These are phyloP conservation scores for Cybosia mesomella DNA, from an alignment of 2,888 invertebrate genomes.

Conservation along the genomic window DNA sequence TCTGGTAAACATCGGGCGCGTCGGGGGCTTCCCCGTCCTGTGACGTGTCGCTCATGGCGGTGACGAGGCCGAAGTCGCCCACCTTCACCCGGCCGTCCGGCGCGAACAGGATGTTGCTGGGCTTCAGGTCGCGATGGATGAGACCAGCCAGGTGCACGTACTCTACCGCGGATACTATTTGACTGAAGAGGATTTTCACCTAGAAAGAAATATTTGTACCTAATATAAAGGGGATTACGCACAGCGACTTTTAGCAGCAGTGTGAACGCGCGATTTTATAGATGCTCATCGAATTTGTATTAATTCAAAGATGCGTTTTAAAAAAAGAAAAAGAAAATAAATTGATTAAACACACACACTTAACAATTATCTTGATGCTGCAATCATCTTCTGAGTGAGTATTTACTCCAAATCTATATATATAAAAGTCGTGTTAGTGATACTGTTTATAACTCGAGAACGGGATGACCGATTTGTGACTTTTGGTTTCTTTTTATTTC, in stretches of 20 bases:
- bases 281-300: too few relatives aligned
- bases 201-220: conserved; percentile 42
- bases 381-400: too few relatives aligned
- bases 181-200: conserved; percentile 92
- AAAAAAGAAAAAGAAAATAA: too few relatives aligned
- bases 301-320: too few relatives aligned
- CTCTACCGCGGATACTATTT: conserved; percentile 97
- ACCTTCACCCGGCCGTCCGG: conserved; percentile 96
- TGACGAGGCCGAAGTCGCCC: conserved; percentile 99
- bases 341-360: not conserved
- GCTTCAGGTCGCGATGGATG: conserved; percentile 98
- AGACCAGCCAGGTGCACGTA: conserved; percentile 97
- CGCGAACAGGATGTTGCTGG: conserved; percentile 92
- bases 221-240: not conserved
- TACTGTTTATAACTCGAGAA: too few relatives aligned
- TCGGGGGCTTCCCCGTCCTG: conserved; percentile 62
- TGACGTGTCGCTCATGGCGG: conserved; percentile 88
- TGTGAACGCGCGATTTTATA: too few relatives aligned
- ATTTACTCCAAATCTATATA: too few relatives aligned
- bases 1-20: conserved; percentile 63
- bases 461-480: too few relatives aligned
- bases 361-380: not conserved
- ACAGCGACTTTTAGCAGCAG: too few relatives aligned
- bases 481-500: too few relatives aligned
- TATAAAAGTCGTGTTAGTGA: too few relatives aligned